Evolutionary conservation across 2,797 vertebrate genomes (phyloP).

Genomic region (Anas acuta): DNA sequence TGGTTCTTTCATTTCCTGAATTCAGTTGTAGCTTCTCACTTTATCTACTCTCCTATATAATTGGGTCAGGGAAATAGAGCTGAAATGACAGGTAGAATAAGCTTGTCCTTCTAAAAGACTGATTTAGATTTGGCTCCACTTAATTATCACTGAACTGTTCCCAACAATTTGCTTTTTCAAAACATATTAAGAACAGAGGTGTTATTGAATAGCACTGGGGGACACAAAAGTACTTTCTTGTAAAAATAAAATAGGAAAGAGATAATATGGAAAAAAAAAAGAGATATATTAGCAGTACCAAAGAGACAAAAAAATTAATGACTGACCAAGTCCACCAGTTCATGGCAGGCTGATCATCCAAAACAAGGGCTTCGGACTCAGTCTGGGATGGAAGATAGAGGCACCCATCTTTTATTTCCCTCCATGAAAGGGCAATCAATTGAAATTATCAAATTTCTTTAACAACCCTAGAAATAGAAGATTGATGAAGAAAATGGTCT

Average conservation of each 20-base stretch:
- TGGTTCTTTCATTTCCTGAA: background rate
- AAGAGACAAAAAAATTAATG: background rate
- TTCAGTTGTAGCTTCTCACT: background rate
- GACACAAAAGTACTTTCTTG: background rate
- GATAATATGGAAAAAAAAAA: background rate
- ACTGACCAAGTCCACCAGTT: background rate
- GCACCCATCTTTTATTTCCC: background rate
- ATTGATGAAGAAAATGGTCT: background rate
- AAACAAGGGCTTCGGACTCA: background rate
- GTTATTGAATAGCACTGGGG: background rate
- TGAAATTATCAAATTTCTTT: background rate
- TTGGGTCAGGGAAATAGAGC: rapidly evolving
- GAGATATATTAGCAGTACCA: background rate
- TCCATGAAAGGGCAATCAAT: background rate
- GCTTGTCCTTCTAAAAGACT: background rate
- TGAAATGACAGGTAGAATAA: background rate
- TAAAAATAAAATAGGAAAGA: background rate
- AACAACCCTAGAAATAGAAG: background rate
- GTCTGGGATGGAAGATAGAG: background rate
- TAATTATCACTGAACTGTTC: background rate
- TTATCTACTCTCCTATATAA: background rate
- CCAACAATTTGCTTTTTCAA: background rate
- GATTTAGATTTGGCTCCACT: background rate
- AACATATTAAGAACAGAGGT: background rate
- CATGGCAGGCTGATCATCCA: background rate